Evolutionary conservation across 2,113 vertebrate genomes (phyloP).

Genomic region (Larimichthys polyactis): DNA sequence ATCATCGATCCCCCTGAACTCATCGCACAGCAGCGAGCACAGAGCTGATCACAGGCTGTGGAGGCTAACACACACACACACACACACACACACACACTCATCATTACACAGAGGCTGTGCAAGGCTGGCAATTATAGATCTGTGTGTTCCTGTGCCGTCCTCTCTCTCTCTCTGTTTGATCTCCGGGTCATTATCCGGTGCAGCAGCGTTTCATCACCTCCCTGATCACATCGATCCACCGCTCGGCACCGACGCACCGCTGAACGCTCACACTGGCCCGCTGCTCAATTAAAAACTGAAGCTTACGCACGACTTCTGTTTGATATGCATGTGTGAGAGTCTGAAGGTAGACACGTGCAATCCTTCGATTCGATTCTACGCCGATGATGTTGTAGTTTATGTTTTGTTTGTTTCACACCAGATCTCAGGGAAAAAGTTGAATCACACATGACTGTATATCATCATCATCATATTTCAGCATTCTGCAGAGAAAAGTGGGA

Average conservation of each 20-base stretch:
- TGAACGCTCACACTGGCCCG: background rate
- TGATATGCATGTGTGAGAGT: background rate
- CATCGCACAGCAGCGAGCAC: background rate
- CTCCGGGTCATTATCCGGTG: conserved; percentile 34
- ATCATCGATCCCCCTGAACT: conserved; percentile 35
- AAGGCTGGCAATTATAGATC: conserved; percentile 30
- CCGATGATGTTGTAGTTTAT: too few species aligned
- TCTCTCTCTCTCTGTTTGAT: conserved; percentile 8
- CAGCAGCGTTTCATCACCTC: conserved; percentile 33
- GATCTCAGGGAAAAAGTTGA: too few species aligned
- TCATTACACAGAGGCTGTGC: too few species aligned
- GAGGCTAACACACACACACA: background rate
- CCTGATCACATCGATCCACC: conserved; percentile 21
- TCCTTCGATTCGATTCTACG: too few species aligned
- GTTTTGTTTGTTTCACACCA: too few species aligned
- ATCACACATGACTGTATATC: too few species aligned
- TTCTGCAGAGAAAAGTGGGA: too few species aligned
- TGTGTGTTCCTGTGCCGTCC: too few species aligned
- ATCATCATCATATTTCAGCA: too few species aligned
- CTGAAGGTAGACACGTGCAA: background rate
- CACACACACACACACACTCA: background rate
- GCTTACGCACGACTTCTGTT: conserved; percentile 12
- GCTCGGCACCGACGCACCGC: background rate
- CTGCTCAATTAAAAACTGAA: conserved; percentile 32
- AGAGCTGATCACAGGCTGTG: conserved; percentile 4